Conservation (phyloP, 2,888 invertebrate genomes). For the Cerastoderma edule region DNA sequence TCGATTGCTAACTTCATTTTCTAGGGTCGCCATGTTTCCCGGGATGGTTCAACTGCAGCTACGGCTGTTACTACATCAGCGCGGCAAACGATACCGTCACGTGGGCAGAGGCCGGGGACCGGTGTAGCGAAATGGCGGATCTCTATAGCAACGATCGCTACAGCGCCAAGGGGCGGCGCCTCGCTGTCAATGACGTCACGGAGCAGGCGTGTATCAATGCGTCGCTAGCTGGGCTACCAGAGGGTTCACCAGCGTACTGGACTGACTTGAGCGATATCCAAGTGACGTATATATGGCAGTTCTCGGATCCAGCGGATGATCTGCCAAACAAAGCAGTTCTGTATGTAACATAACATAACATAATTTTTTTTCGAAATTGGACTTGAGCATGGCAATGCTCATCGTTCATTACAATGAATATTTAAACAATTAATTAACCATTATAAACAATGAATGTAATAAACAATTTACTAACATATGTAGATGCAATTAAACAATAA, state of each 20-base stretch:
- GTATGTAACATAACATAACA: conserved; percentile 51
- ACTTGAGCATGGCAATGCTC: no score
- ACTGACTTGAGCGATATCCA: conserved; percentile 63
- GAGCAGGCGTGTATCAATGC: conserved; percentile 50
- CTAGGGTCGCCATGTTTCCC: conserved; percentile 47
- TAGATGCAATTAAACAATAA: no score
- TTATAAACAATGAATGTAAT: no score
- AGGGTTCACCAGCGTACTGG: conserved; percentile 60
- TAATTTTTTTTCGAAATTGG: no score
- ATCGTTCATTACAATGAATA: no score
- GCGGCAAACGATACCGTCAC: conserved; percentile 40
- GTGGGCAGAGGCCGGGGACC: conserved; percentile 57
- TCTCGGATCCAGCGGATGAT: conserved; percentile 42
- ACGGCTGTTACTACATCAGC: conserved; percentile 59
- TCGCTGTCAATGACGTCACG: conserved; percentile 54
- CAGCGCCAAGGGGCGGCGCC: conserved; percentile 41
- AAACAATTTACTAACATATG: no score
- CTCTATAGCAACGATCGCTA: background rate
- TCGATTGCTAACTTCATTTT: no score
- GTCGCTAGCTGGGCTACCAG: conserved; percentile 28
- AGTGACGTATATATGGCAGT: conserved; percentile 62
- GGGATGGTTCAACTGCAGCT: conserved; percentile 50
- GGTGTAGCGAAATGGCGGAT: conserved; percentile 51
- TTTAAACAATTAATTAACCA: no score
- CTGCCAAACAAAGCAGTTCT: conserved; percentile 56